Percentiles rank a stretch among this genome's conserved stretches.
Conservation (phyloP, 2,888 invertebrate species). For the Lasioglossum figueresi region DNA sequence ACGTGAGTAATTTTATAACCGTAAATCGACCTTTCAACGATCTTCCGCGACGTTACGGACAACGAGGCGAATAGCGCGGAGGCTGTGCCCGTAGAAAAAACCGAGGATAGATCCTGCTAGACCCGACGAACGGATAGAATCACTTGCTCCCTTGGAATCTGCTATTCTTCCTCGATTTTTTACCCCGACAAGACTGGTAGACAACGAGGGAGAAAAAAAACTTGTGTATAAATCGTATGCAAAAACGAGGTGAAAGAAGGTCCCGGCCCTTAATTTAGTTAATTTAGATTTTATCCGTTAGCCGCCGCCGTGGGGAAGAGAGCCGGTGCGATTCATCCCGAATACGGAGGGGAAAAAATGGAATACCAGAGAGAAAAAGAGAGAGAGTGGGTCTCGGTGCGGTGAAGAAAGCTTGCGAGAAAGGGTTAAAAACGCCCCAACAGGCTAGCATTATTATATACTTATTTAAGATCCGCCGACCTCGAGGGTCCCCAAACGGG, state of each 20-base stretch:
- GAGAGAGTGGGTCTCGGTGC: slow-evolving; percentile 17
- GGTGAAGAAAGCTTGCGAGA: slow-evolving; percentile 24
- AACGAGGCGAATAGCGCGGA: slow-evolving; percentile 38
- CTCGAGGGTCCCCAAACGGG: slow-evolving; percentile 74
- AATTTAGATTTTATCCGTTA: slow-evolving; percentile 84
- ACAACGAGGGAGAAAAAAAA: slow-evolving; percentile 61
- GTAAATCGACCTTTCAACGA: slow-evolving; percentile 83
- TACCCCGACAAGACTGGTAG: background rate
- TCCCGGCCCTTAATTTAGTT: slow-evolving; percentile 83
- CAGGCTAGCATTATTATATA: slow-evolving; percentile 82
- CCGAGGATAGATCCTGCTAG: background rate
- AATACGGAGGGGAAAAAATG: slow-evolving; percentile 15
- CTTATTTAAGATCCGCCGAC: slow-evolving; percentile 80
- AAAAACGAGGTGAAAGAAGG: slow-evolving; percentile 76
- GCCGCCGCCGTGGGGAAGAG: slow-evolving; percentile 65
- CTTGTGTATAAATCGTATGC: slow-evolving; percentile 80
- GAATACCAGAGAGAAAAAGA: slow-evolving; percentile 26
- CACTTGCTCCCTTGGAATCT: slow-evolving; percentile 18
- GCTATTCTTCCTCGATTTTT: background rate
- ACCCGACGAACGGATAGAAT: slow-evolving; percentile 33
- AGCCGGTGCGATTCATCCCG: slow-evolving; percentile 51
- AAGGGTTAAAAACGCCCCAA: slow-evolving; percentile 68
- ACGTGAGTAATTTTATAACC: slow-evolving; percentile 82
- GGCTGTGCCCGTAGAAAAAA: slow-evolving; percentile 44
- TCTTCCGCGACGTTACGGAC: slow-evolving; percentile 61